Conservation (phyloP, 2,797 vertebrate genomes). For the Australoheros facetus region DNA sequence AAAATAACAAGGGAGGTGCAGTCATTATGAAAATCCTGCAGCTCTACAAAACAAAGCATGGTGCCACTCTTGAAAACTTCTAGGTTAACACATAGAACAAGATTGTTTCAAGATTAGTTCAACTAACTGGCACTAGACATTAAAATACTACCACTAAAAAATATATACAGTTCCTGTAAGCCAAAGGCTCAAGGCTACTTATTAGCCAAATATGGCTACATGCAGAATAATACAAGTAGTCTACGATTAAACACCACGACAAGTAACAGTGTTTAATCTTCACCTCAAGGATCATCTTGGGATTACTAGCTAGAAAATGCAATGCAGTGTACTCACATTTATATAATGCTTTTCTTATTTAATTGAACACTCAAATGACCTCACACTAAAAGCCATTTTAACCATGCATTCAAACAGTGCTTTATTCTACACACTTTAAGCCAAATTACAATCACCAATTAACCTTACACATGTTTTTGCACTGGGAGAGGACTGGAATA, state of each 20-base stretch:
- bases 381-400: not conserved
- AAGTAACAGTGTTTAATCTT: no score
- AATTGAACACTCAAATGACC: no score
- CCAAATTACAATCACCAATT: not conserved
- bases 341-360: no score
- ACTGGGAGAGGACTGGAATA: not conserved
- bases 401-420: not conserved
- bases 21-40: not conserved
- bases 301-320: no score
- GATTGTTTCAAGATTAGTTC: not conserved
- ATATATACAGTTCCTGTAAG: not conserved
- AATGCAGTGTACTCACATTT: no score
- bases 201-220: no score
- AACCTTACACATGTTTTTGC: not conserved
- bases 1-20: constrained; percentile 17
- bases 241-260: no score
- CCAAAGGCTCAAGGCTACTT: no score
- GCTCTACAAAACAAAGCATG: not conserved
- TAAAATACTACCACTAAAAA: not conserved
- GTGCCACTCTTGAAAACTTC: not conserved
- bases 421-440: not conserved
- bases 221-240: no score
- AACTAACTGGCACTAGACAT: not conserved
- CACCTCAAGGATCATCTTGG: no score
- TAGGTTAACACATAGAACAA: not conserved